A percentile compares a stretch with the other conserved stretches of the same genome.
Conservation (phyloP, 2,888 invertebrate genomes). For the Gastrophysa polygoni region DNA sequence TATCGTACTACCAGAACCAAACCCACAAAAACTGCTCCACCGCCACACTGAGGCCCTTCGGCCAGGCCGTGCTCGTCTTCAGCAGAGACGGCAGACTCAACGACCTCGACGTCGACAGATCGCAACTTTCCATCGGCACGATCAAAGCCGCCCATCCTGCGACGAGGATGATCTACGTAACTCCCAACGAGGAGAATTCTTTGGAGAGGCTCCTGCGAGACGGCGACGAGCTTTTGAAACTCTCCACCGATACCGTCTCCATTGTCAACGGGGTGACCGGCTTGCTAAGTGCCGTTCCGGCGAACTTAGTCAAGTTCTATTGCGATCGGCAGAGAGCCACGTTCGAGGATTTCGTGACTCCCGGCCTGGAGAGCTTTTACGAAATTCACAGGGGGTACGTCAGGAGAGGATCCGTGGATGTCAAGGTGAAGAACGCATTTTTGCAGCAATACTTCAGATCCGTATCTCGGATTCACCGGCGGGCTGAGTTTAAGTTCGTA, state of each 20-base stretch:
- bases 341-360: conserved; percentile 67
- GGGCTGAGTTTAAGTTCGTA: too few relatives aligned
- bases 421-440: conserved; percentile 42
- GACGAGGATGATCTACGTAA: conserved; percentile 62
- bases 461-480: too few relatives aligned
- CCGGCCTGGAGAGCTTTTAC: conserved; percentile 53
- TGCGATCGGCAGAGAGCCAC: conserved; percentile 53
- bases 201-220: conserved; percentile 42
- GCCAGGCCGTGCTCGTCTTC: conserved; percentile 62
- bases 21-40: conserved; percentile 54
- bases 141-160: conserved; percentile 62
- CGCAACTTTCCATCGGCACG: conserved; percentile 58
- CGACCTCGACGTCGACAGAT: conserved; percentile 57
- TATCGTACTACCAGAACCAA: conserved; percentile 60
- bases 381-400: conserved; percentile 57
- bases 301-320: conserved; percentile 50
- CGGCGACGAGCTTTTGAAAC: conserved; percentile 59
- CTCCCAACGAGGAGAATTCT: conserved; percentile 50
- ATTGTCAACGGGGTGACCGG: conserved; percentile 46
- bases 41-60: conserved; percentile 55
- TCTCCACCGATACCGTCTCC: conserved; percentile 40
- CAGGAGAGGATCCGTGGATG: conserved; percentile 38
- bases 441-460: too few relatives aligned
- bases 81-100: conserved; percentile 54
- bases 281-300: conserved; percentile 48